phyloP scores from a whole-genome alignment of 2,113 vertebrate genomes.

The Misgurnus anguillicaudatus region DNA sequence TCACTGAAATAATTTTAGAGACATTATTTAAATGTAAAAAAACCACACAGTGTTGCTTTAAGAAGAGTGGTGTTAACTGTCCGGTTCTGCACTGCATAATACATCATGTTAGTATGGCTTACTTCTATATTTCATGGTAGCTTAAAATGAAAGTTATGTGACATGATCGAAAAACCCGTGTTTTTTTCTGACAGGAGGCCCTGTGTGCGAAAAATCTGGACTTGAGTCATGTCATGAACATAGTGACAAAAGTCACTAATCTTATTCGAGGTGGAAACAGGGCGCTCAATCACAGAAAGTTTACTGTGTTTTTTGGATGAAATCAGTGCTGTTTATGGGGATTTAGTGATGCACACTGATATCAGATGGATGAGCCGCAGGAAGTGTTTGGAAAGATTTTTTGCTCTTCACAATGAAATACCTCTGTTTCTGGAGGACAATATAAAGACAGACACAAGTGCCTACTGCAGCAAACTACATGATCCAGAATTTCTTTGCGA shows the following conservation, averaged over 20 bases:
- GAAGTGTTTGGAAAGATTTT: slow-evolving; percentile 41
- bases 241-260: slow-evolving; percentile 42
- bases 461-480: slow-evolving; percentile 32
- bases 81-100: slow-evolving; percentile 29
- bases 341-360: slow-evolving; percentile 38
- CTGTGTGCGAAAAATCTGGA: slow-evolving; percentile 33
- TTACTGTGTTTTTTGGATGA: slow-evolving; percentile 39
- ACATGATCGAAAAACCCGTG: neutral
- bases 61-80: neutral
- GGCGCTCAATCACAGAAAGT: slow-evolving; percentile 34
- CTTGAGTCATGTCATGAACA: slow-evolving; percentile 41
- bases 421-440: slow-evolving; percentile 38
- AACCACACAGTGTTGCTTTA: no score
- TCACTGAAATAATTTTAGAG: no score
- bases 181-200: no score
- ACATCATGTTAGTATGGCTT: slow-evolving; percentile 6
- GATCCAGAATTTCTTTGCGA: slow-evolving; percentile 33
- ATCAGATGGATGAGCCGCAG: slow-evolving; percentile 39
- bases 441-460: slow-evolving; percentile 2
- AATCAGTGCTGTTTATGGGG: slow-evolving; percentile 24
- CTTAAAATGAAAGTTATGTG: neutral
- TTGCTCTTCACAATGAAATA: slow-evolving; percentile 23
- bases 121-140: neutral
- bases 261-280: slow-evolving; percentile 40
- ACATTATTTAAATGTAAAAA: no score